Percentiles rank a stretch among this genome's conserved stretches.
phyloP scores from a whole-genome alignment of 2,797 vertebrate species.

The Amphiprion clarkii region DNA sequence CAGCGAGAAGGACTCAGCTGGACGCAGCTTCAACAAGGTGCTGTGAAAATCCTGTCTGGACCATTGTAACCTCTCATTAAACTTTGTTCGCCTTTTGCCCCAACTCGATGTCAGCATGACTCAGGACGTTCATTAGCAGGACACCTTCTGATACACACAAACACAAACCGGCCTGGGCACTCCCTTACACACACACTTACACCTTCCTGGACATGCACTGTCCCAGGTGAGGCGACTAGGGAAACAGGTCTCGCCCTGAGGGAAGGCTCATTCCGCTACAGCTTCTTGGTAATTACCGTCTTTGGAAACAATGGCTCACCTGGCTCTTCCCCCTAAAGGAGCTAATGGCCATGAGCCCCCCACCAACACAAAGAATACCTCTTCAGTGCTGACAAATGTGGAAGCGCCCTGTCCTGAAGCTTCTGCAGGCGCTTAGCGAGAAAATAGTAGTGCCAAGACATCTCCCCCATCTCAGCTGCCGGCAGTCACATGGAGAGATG shows the following conservation, averaged over 20 bases:
- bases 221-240: conserved; percentile 49
- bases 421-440: conserved; percentile 36
- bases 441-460: conserved; percentile 52
- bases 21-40: conserved; percentile 99
- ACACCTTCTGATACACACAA: conserved; percentile 32
- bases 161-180: conserved; percentile 16
- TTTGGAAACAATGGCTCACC: conserved; percentile 75
- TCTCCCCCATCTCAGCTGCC: conserved; percentile 54
- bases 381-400: conserved; percentile 68
- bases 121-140: conserved; percentile 69
- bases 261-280: conserved; percentile 68
- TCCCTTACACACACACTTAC: conserved; percentile 13
- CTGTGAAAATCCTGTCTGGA: conserved; percentile 50
- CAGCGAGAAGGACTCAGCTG: conserved; percentile 96
- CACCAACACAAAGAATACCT: conserved; percentile 65
- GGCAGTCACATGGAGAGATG: conserved; percentile 65
- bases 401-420: conserved; percentile 57
- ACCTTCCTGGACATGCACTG: conserved; percentile 15
- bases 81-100: conserved; percentile 35
- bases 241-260: conserved; percentile 61
- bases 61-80: conserved; percentile 53
- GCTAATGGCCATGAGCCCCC: conserved; percentile 72
- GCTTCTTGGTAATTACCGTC: conserved; percentile 77
- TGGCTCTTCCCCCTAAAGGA: conserved; percentile 72
- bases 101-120: conserved; percentile 49